phyloP scores from a whole-genome alignment of 2,797 vertebrate genomes.

The Streptopelia turtur region DNA sequence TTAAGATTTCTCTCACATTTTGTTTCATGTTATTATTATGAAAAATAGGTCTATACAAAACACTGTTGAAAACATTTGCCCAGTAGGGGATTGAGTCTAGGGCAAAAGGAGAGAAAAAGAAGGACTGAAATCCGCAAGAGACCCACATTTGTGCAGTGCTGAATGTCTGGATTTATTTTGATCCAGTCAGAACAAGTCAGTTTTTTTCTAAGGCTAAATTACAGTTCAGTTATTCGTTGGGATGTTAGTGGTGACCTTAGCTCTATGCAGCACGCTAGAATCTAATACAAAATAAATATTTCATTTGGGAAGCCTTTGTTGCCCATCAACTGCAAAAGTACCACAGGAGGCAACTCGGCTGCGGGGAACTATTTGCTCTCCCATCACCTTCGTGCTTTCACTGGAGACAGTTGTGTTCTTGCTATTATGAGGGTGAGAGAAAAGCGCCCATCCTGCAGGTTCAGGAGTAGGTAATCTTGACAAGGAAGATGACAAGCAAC shows the following conservation, averaged over 20 bases:
- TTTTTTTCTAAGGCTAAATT: background rate
- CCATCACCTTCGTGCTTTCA: background rate
- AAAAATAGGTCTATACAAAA: background rate
- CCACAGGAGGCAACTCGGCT: background rate
- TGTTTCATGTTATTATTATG: background rate
- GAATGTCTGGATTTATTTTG: background rate
- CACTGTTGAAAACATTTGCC: background rate
- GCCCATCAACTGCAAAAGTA: background rate
- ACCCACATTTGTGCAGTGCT: background rate
- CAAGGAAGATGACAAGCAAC: background rate
- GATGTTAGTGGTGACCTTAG: background rate
- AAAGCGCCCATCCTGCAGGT: background rate
- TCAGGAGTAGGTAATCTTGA: background rate
- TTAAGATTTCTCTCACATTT: background rate
- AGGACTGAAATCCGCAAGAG: rapidly evolving
- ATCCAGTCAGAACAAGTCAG: background rate
- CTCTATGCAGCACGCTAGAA: background rate
- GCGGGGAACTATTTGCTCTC: background rate
- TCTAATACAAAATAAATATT: constrained; percentile 37
- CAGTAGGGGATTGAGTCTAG: background rate
- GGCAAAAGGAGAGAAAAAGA: background rate
- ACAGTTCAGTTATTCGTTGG: background rate
- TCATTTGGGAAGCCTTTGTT: constrained; percentile 13
- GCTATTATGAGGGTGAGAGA: background rate
- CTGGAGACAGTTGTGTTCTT: background rate